A percentile compares a stretch with the other conserved stretches of the same genome.
Conservation (phyloP, 2,797 vertebrate genomes). For the Arremon brunneinucha region DNA sequence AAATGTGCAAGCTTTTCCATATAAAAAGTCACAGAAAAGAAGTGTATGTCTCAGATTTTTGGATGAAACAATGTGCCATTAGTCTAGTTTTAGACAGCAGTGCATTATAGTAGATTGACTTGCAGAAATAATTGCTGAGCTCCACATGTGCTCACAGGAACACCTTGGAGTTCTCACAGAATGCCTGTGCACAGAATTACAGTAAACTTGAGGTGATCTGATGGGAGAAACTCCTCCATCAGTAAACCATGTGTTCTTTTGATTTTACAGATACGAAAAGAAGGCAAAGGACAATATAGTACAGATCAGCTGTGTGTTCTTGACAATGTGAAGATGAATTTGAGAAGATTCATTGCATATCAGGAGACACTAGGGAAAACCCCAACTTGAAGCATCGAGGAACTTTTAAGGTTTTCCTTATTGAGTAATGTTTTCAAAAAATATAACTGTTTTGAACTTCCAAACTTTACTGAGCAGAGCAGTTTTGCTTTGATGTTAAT, state of each 20-base stretch:
- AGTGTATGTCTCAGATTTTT: neutral
- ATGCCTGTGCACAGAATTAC: neutral
- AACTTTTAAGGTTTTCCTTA: slow-evolving; percentile 41
- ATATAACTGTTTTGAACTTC: neutral
- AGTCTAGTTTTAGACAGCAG: neutral
- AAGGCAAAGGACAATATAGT: slow-evolving; percentile 85
- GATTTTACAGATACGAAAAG: slow-evolving; percentile 86
- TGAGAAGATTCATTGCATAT: slow-evolving; percentile 93
- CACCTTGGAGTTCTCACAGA: neutral
- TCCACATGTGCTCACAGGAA: fast-evolving
- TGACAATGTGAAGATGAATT: slow-evolving; percentile 92
- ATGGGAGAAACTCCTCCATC: neutral
- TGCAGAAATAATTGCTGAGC: neutral
- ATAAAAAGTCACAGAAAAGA: neutral
- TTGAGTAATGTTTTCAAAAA: neutral
- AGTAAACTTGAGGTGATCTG: neutral
- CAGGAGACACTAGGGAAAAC: slow-evolving; percentile 83
- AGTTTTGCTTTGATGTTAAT: slow-evolving; percentile 4
- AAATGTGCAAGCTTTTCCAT: neutral
- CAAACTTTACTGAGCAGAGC: neutral
- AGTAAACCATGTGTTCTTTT: neutral
- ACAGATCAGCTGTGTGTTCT: slow-evolving; percentile 92
- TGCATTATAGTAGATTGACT: neutral
- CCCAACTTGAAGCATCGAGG: slow-evolving; percentile 48
- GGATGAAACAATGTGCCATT: neutral